A percentile compares a stretch with the other conserved stretches of the same genome.
phyloP scores from a whole-genome alignment of 1,140 invertebrate species.

The Chlorops oryzae region DNA sequence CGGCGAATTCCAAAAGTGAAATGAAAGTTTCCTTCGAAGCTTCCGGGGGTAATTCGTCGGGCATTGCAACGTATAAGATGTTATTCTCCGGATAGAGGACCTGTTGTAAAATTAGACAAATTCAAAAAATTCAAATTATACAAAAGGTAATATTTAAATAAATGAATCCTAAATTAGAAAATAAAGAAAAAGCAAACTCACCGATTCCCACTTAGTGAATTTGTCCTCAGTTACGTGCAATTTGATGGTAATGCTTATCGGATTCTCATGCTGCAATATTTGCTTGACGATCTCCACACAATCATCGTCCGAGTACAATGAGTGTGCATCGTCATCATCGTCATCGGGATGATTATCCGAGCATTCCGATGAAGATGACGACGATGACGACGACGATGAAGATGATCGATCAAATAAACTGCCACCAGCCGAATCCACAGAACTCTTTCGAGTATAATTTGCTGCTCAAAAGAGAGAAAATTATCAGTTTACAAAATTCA shows the following conservation, averaged over 20 bases:
- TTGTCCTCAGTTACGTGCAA: slow-evolving; percentile 71
- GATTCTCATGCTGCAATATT: slow-evolving; percentile 56
- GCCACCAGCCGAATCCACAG: slow-evolving; percentile 45
- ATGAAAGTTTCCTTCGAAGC: slow-evolving; percentile 92
- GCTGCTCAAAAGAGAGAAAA: slow-evolving; percentile 34
- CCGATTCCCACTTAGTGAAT: slow-evolving; percentile 73
- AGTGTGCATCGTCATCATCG: slow-evolving; percentile 31
- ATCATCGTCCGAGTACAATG: slow-evolving; percentile 41
- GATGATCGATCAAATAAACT: slow-evolving; percentile 35
- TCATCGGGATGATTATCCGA: slow-evolving; percentile 26
- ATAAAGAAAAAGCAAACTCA: slow-evolving; percentile 43
- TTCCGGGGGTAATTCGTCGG: slow-evolving; percentile 72
- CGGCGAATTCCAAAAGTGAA: slow-evolving; percentile 88
- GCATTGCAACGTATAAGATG: slow-evolving; percentile 80
- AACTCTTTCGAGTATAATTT: slow-evolving; percentile 53
- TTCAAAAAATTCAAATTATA: neutral
- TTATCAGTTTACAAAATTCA: slow-evolving; percentile 12
- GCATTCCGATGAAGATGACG: slow-evolving; percentile 27
- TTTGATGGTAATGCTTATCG: slow-evolving; percentile 67
- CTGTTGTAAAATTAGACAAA: slow-evolving; percentile 27
- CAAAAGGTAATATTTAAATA: neutral
- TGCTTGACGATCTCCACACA: slow-evolving; percentile 51
- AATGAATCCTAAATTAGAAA: too few species aligned
- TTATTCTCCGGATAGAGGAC: slow-evolving; percentile 61
- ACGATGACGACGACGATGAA: slow-evolving; percentile 25